Percentiles rank a stretch among this genome's conserved stretches.
phyloP scores from a whole-genome alignment of 2,888 invertebrate genomes.

The Timema cristinae region DNA sequence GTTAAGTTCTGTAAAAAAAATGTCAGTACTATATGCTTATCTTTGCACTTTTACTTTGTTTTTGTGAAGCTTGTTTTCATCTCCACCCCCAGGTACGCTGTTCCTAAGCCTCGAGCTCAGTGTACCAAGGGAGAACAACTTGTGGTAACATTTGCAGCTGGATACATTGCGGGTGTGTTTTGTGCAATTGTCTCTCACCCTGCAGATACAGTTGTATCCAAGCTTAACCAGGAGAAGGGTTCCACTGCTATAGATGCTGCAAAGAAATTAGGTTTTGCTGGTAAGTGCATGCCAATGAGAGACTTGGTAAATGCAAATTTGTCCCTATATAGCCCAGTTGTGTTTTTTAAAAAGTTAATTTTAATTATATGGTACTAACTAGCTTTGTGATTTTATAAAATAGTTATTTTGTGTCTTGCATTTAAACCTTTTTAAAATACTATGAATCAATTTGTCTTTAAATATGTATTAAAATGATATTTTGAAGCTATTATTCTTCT shows the following conservation, averaged over 20 bases:
- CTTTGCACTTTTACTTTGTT: not conserved
- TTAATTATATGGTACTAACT: no score
- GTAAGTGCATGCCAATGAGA: constrained; percentile 37
- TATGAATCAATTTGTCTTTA: no score
- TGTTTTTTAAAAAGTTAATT: no score
- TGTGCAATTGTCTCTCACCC: constrained; percentile 99
- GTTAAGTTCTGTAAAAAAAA: not conserved
- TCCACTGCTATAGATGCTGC: constrained; percentile 67
- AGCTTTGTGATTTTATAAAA: no score
- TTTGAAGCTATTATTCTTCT: not conserved
- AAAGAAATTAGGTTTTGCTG: constrained; percentile 66
- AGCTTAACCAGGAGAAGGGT: constrained; percentile 88
- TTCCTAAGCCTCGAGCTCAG: constrained; percentile 88
- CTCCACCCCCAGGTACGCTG: constrained; percentile 59
- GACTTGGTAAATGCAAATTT: no score
- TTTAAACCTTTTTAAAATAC: no score
- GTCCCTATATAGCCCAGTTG: no score
- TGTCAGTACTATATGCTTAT: not conserved
- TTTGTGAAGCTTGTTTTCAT: no score
- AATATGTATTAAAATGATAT: not conserved
- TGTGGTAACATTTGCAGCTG: constrained; percentile 86
- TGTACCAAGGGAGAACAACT: constrained; percentile 92
- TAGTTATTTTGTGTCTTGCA: no score
- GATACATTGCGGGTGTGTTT: constrained; percentile 98
- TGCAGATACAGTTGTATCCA: constrained; percentile 95